A percentile compares a stretch with the other conserved stretches of the same genome.
Evolutionary conservation across 2,888 invertebrate species (phyloP).

Genomic region (Latheticus oryzae): DNA sequence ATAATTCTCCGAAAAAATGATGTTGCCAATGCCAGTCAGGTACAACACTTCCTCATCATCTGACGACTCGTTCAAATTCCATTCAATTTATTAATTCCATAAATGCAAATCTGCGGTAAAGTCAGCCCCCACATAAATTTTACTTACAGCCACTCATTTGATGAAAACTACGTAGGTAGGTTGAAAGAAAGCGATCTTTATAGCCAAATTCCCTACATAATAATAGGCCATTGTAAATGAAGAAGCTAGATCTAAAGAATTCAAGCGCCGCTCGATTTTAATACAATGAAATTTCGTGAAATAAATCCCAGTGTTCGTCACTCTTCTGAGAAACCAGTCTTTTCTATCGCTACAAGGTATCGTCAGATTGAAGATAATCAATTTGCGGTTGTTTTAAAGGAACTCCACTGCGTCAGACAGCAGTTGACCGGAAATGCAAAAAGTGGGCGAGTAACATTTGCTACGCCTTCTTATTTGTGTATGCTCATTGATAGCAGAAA

Average conservation of each 20-base stretch:
- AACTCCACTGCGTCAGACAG: constrained; percentile 20
- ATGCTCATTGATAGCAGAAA: constrained; percentile 42
- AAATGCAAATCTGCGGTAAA: constrained; percentile 26
- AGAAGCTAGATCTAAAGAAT: constrained; percentile 48
- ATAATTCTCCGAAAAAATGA: constrained; percentile 26
- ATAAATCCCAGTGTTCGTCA: constrained; percentile 16
- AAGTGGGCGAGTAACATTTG: constrained; percentile 42
- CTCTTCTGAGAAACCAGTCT: constrained; percentile 11
- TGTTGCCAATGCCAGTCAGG: constrained; percentile 28
- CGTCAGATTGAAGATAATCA: constrained; percentile 2
- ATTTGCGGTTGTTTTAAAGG: constrained; percentile 18
- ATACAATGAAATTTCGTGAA: constrained; percentile 37
- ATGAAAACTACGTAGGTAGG: too few species aligned
- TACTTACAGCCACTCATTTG: constrained; percentile 8
- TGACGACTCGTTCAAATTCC: constrained; percentile 34
- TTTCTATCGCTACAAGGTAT: not conserved
- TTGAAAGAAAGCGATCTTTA: constrained; percentile 12
- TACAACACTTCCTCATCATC: constrained; percentile 32
- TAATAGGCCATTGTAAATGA: constrained; percentile 24
- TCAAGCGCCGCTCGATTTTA: constrained; percentile 53
- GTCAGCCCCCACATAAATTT: constrained; percentile 18
- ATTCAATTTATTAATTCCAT: constrained; percentile 31
- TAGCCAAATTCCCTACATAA: constrained; percentile 24
- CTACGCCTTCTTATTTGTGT: constrained; percentile 40
- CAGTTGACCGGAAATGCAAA: constrained; percentile 40